Base-by-base conservation (phyloP, 64 coral and sea anemone species). In the Pocillopora verrucosa region DNA sequence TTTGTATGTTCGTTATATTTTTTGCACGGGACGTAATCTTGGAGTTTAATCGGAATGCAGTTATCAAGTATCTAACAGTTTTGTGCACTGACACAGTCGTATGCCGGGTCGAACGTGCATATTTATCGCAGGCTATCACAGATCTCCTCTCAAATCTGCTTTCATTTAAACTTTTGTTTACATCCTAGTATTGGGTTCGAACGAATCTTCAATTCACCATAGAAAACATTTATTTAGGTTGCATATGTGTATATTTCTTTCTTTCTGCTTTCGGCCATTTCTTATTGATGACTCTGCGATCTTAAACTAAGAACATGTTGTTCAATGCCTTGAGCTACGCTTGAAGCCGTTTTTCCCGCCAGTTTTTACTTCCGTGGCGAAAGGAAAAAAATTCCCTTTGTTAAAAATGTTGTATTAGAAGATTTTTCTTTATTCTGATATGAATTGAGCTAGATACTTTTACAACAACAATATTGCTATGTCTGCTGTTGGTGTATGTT, bases 231-330 rank as follows among this genome's bases (percentile, higher is more conserved):
- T 72, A 72, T 85, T 85, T 70, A 13, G 70, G 25, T 36, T 38
- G 68, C 69, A 72, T 85, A n/a, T 24, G 36, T 36, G 14, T 56
- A 57, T 85, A 72, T 72, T 85, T 85, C 56, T 41, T 41, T 85
- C 82, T 56, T 58, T 0, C 72, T 77, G 75, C 9, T 72, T 70
- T 26, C 16, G 10, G 57, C 22, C 64, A 85, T 85, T n/a, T 72
- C 65, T 72, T 72, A 56, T 68, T 85, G 65, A 85, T 85, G 82
- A 56, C 69, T 20, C 17, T 67, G 45, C 35, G 64, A 85, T n/a
- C 11, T 4, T 0, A 85, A 83, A 2, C n/a, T 7, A 51, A 51
- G 41, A 51, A 51, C 7, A 3, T 51, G 41, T 7, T 51, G 41
- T 51, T 51, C 67, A 0, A 20, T 70, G 22, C 20, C 20, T n/a